These are phyloP conservation scores for Coccyzus lansbergi DNA, from an alignment of 2,797 vertebrate species.

Conservation along the genomic window DNA sequence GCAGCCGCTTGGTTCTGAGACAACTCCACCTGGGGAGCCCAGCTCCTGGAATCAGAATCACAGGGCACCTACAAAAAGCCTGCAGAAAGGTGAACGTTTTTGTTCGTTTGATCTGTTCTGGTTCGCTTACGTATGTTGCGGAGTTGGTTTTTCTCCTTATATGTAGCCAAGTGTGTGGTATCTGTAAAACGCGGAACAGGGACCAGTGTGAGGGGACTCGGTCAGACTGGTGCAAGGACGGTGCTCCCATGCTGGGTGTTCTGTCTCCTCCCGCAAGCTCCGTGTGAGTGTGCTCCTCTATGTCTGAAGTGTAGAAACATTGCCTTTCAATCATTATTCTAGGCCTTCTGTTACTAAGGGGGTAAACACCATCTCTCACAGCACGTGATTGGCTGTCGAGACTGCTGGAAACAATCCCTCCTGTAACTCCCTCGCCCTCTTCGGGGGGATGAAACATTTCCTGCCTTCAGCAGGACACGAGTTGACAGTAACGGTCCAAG, in stretches of 20 bases:
- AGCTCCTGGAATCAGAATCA: neutral
- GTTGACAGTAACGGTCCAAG: neutral
- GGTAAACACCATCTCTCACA: neutral
- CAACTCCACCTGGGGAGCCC: neutral
- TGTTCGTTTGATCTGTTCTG: neutral
- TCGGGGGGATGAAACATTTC: neutral
- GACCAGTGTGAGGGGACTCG: neutral
- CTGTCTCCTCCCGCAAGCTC: neutral
- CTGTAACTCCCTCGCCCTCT: neutral
- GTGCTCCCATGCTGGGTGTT: slow-evolving; percentile 3
- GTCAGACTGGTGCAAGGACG: neutral
- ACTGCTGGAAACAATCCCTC: neutral
- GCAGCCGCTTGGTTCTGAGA: neutral
- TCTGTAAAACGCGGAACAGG: neutral
- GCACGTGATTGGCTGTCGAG: neutral
- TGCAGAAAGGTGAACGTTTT: neutral
- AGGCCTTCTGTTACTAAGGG: slow-evolving; percentile 66
- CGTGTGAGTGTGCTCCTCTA: slow-evolving; percentile 4
- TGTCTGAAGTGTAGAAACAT: neutral
- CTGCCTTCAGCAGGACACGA: slow-evolving; percentile 8
- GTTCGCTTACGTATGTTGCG: neutral
- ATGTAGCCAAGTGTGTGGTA: neutral
- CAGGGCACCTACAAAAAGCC: neutral
- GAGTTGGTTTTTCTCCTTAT: neutral
- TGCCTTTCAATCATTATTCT: slow-evolving; percentile 64